Conservation (phyloP, 2,113 vertebrate species). For the Phyllostomus hastatus region DNA sequence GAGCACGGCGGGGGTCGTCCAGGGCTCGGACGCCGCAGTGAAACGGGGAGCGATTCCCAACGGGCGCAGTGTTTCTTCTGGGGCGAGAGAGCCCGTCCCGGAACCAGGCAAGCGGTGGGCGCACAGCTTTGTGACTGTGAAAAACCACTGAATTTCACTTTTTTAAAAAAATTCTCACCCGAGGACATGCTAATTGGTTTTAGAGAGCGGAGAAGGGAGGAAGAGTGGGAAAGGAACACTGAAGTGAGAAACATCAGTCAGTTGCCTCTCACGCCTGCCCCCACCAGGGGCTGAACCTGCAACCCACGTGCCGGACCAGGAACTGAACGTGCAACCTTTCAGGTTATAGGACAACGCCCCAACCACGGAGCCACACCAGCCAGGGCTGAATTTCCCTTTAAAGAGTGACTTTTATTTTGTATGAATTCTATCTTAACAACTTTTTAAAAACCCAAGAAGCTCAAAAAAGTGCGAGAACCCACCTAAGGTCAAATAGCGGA, state of each 20-base stretch:
- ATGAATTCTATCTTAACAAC: background rate
- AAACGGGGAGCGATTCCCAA: too few relatives aligned
- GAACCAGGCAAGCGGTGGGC: background rate
- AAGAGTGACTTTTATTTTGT: background rate
- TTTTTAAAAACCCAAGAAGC: background rate
- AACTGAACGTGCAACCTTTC: too few relatives aligned
- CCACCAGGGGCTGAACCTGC: too few relatives aligned
- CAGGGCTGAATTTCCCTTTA: background rate
- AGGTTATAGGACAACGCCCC: too few relatives aligned
- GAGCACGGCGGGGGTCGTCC: rapidly evolving
- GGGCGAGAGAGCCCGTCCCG: background rate
- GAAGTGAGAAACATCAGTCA: too few relatives aligned
- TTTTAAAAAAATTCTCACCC: too few relatives aligned
- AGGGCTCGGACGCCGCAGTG: rapidly evolving
- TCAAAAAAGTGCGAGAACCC: background rate
- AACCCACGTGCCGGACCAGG: too few relatives aligned
- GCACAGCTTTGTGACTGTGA: background rate
- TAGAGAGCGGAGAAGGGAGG: too few relatives aligned
- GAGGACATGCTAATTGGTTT: too few relatives aligned
- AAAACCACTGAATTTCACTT: background rate
- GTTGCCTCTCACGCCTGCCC: too few relatives aligned
- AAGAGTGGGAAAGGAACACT: too few relatives aligned
- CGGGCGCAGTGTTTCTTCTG: background rate
- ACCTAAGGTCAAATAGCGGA: rapidly evolving
- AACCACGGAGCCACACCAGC: too few relatives aligned